Percentiles rank a stretch among this genome's conserved stretches.
phyloP scores from a whole-genome alignment of 2,888 invertebrate genomes.

The Drepanosiphum platanoidis region DNA sequence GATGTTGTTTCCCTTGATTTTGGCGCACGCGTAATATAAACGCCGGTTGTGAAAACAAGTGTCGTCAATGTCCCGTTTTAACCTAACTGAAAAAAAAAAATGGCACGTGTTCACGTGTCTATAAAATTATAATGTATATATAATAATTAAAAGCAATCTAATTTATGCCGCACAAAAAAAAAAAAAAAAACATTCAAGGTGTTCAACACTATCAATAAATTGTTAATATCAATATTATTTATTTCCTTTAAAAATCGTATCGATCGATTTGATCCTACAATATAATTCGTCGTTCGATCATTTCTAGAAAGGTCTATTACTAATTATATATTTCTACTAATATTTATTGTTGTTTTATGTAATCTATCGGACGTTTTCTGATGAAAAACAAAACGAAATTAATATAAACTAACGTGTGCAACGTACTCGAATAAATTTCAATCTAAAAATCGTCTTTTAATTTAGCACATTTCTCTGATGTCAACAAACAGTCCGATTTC shows the following conservation, averaged over 20 bases:
- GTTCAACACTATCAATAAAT: not conserved
- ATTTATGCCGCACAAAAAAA: conserved; percentile 45
- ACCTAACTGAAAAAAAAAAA: conserved; percentile 36
- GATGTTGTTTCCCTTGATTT: conserved; percentile 56
- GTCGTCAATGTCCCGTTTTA: conserved; percentile 42
- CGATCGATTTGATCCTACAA: not conserved
- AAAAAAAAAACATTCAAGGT: conserved; percentile 45
- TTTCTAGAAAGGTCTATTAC: no score
- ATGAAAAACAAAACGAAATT: no score
- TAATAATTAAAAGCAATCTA: conserved; percentile 46
- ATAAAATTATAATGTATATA: conserved; percentile 6
- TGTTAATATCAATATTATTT: not conserved
- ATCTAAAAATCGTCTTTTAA: no score
- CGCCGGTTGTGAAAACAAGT: conserved; percentile 29
- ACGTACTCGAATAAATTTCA: no score
- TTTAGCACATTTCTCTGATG: no score
- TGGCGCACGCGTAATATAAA: conserved; percentile 10
- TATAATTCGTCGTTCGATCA: not conserved
- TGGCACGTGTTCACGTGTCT: conserved; percentile 32
- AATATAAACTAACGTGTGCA: no score
- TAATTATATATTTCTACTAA: no score
- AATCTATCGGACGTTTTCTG: no score
- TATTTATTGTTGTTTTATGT: no score
- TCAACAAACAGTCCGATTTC: no score
- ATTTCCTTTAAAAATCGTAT: conserved; percentile 13